These are phyloP conservation scores for Bactericera cockerelli DNA, from an alignment of 1,140 invertebrate species.

Conservation along the genomic window DNA sequence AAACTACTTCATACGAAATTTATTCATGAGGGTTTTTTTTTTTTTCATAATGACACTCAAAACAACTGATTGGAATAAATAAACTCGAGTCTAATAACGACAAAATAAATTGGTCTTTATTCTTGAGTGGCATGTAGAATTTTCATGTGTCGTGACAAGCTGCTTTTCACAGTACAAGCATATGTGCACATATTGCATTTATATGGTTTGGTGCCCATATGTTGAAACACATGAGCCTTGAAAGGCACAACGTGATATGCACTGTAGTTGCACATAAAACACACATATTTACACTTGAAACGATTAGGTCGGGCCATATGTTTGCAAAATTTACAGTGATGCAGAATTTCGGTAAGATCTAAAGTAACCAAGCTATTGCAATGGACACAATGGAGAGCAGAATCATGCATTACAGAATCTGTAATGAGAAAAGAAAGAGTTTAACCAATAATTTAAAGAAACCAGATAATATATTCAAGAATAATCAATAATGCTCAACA, in stretches of 20 bases:
- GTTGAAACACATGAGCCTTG: background rate
- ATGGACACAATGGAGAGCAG: background rate
- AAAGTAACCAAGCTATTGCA: background rate
- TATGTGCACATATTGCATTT: background rate
- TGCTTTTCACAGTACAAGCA: background rate
- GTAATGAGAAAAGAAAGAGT: too few relatives aligned
- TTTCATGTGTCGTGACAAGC: background rate
- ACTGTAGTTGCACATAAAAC: background rate
- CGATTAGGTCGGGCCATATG: background rate
- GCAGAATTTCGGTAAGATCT: background rate
- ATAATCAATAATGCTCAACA: too few relatives aligned
- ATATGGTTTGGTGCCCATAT: slow-evolving; percentile 3
- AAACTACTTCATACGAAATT: too few relatives aligned
- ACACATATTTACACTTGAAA: background rate
- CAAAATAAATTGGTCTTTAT: too few relatives aligned
- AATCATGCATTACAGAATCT: too few relatives aligned
- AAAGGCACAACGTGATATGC: background rate
- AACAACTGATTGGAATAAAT: too few relatives aligned
- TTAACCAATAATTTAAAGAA: too few relatives aligned
- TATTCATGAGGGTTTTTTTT: too few relatives aligned
- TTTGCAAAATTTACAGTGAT: background rate
- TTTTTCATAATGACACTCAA: too few relatives aligned
- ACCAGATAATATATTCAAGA: too few relatives aligned
- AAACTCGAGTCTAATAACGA: too few relatives aligned
- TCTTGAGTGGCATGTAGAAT: too few relatives aligned